Percentiles rank a stretch among this genome's conserved stretches.
These are phyloP conservation scores for Chouioia cunea DNA, from an alignment of 2,888 invertebrate species.

Conservation along the genomic window DNA sequence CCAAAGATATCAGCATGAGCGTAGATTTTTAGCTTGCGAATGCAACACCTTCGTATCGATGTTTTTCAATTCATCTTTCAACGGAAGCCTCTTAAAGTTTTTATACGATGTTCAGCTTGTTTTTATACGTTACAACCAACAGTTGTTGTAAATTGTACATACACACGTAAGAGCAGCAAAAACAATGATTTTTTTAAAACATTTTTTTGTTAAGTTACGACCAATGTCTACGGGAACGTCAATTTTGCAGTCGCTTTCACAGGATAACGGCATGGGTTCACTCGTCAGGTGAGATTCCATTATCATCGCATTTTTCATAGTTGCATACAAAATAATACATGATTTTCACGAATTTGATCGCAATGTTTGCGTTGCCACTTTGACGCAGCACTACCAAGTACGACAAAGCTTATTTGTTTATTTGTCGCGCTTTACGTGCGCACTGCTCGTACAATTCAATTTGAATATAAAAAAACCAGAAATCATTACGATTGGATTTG, in stretches of 20 bases:
- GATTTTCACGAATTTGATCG: constrained; percentile 8
- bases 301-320: constrained; percentile 10
- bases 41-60: constrained; percentile 21
- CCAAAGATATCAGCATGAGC: constrained; percentile 40
- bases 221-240: constrained; percentile 74
- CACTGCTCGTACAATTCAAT: not conserved
- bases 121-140: constrained; percentile 4
- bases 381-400: not conserved
- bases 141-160: not conserved
- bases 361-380: not conserved
- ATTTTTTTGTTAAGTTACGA: constrained; percentile 68
- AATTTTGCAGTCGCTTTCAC: constrained; percentile 70
- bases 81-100: not conserved
- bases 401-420: not conserved
- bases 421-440: not conserved
- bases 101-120: constrained; percentile 26
- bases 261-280: constrained; percentile 71
- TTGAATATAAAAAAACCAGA: no score
- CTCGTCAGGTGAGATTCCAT: constrained; percentile 71
- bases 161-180: constrained; percentile 9
- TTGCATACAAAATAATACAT: constrained; percentile 13
- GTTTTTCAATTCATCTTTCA: constrained; percentile 10
- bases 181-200: constrained; percentile 36
- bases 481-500: no score
- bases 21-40: constrained; percentile 35